Base-by-base conservation (phyloP, 2,888 invertebrate species). In the Epinotia nisella region DNA sequence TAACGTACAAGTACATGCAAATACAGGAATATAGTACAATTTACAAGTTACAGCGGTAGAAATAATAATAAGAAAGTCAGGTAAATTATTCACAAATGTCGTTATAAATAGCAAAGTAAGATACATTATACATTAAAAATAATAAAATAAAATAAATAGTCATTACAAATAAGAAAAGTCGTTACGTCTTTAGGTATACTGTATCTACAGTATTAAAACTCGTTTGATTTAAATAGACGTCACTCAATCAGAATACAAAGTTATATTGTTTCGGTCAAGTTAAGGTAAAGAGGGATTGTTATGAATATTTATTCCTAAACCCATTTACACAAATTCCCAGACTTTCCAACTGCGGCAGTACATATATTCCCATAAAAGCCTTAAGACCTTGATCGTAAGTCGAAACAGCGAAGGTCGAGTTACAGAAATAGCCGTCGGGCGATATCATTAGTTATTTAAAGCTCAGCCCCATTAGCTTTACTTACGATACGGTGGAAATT, bases 301-400 rank as follows among this genome's bases (percentile, higher is more conserved):
- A 45, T 45, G 15, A 4, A 45, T 15, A 45, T 45, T 45, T 15
- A 45, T 45, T 11, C 41, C 41, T 11, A 2, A 45, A 45, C 13
- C 45, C 45, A 45, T 45, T 24, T 45, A 45, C 41, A 45, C 45
- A 4, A 15, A 45, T 15, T 45, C 41, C 17, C 3, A 39, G 2
- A 19, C n/a, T 60, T 39, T 19, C 19, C 19, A 13, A 45, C 60
- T 45, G 11, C 24, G 13, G 11, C 17, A 21, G 9, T 35, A 35
- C n/a, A n/a, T 10, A 7, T 19, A 60, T 41, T 19, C 76, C 77
- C 78, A 78, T 64, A 77, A 71, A 45, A 68, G 49, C 56, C 49
- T 5, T 56, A 72, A 19, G 24, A 24, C 15, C 35, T 15, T 39
- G 35, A 65, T 19, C 64, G 35, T 49, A 29, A 41, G n/a, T 64